Conservation (phyloP, 2,113 vertebrate genomes). For the Crotalus helleri region DNA sequence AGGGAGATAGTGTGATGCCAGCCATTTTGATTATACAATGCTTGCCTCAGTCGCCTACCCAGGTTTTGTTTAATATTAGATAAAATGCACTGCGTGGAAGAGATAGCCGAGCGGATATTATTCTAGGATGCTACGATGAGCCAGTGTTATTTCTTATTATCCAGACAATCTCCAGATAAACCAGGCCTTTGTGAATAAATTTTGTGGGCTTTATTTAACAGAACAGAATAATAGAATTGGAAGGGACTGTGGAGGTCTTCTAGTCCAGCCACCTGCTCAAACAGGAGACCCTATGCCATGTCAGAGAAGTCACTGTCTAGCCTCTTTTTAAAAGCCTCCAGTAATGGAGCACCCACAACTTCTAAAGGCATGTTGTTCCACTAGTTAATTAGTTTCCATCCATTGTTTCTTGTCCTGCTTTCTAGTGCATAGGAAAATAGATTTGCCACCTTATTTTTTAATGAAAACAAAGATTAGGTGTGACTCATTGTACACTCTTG, state of each 20-base stretch:
- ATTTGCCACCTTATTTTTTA: background rate
- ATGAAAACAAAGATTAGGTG: background rate
- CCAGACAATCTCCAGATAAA: constrained; percentile 40
- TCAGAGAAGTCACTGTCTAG: background rate
- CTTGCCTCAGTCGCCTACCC: constrained; percentile 6
- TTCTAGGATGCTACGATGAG: constrained; percentile 20
- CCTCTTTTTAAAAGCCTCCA: background rate
- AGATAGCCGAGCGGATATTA: constrained; percentile 33
- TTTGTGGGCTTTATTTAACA: constrained; percentile 21
- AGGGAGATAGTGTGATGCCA: constrained; percentile 11
- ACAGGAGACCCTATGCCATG: background rate
- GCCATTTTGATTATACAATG: constrained; percentile 43
- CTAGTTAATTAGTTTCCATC: background rate
- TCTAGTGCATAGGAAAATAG: background rate
- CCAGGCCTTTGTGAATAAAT: constrained; percentile 51
- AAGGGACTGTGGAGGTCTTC: background rate
- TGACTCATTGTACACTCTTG: no score
- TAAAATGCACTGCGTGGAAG: constrained; percentile 42
- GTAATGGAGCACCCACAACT: background rate
- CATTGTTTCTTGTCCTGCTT: no score
- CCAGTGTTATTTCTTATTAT: constrained; percentile 54
- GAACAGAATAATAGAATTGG: background rate
- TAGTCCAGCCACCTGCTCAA: background rate
- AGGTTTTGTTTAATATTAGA: constrained; percentile 58
- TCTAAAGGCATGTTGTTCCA: background rate